Conservation (phyloP, 2,113 vertebrate species). For the Pyrgilauda ruficollis region DNA sequence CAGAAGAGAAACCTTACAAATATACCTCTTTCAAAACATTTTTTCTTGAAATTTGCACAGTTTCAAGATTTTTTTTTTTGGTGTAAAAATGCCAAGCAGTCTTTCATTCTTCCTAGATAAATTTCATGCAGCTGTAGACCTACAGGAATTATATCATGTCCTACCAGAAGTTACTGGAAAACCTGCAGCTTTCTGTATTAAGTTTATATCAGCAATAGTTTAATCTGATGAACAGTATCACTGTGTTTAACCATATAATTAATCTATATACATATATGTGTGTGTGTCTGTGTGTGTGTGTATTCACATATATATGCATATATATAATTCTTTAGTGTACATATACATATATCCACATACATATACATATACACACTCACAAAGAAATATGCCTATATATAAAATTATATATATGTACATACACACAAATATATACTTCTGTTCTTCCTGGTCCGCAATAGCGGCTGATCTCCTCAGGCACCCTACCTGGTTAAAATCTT, state of each 20-base stretch:
- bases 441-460: not conserved
- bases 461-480: not conserved
- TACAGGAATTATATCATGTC: not conserved
- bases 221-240: not conserved
- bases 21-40: not conserved
- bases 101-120: not conserved
- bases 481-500: not conserved
- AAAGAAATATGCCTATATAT: not conserved
- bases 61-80: not conserved
- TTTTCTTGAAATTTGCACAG: not conserved
- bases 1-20: not conserved
- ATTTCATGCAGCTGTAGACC: not conserved
- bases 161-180: not conserved
- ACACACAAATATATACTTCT: not conserved
- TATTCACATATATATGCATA: no score
- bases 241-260: not conserved
- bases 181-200: not conserved
- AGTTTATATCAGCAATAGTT: not conserved
- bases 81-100: not conserved
- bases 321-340: not conserved
- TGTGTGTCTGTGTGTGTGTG: accelerated
- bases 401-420: no score
- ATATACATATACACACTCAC: not conserved
- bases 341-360: not conserved
- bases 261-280: no score